These are phyloP conservation scores for Aporophyla nigra DNA, from an alignment of 2,888 invertebrate species.

Conservation along the genomic window DNA sequence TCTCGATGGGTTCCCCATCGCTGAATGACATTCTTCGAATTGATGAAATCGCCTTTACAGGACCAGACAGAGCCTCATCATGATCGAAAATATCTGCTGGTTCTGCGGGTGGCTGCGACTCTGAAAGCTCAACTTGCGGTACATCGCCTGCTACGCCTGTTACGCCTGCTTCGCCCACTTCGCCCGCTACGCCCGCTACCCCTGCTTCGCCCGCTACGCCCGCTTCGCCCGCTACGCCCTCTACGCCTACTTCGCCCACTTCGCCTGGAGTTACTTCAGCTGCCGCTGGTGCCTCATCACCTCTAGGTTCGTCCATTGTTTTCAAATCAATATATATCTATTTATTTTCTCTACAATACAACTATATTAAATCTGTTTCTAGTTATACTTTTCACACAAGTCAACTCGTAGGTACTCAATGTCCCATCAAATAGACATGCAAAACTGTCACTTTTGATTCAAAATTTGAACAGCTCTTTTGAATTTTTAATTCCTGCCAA, in stretches of 20 bases:
- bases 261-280: not conserved
- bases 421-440: not conserved
- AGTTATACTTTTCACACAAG: conserved; percentile 4
- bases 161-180: too few relatives aligned
- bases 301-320: conserved; percentile 45
- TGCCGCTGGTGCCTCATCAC: conserved; percentile 6
- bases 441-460: conserved; percentile 31
- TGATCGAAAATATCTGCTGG: not conserved
- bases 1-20: conserved; percentile 72
- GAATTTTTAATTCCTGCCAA: conserved; percentile 30
- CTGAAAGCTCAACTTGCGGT: not conserved
- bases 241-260: not conserved
- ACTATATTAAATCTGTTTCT: conserved; percentile 19
- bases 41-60: conserved; percentile 10
- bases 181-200: not conserved
- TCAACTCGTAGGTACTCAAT: conserved; percentile 17
- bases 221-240: not conserved
- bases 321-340: conserved; percentile 8
- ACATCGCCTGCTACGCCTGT: too few relatives aligned
- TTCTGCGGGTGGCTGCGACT: not conserved
- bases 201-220: not conserved
- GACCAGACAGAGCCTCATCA: rapidly evolving
- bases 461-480: conserved; percentile 16
- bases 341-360: not conserved
- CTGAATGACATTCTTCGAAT: conserved; percentile 32